Percentiles rank a stretch among this genome's conserved stretches.
phyloP scores from a whole-genome alignment of 1,140 invertebrate genomes.

The Armadillidium nasatum region DNA sequence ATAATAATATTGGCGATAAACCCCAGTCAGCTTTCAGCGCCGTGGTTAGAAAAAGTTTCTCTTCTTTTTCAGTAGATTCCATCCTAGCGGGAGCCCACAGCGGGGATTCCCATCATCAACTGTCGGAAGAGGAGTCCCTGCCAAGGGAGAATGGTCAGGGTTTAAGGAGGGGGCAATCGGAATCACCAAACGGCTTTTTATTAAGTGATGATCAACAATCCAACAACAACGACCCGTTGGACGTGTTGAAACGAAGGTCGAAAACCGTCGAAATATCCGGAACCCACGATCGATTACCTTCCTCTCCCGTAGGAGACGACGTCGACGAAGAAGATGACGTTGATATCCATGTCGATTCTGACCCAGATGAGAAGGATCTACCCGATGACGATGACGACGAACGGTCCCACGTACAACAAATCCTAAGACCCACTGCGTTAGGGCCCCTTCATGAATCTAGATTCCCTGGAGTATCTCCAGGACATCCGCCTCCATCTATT shows the following conservation, averaged over 20 bases:
- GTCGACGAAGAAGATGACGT: conserved; percentile 27
- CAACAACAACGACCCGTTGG: not conserved
- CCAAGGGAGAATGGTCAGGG: conserved; percentile 15
- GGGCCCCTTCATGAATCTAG: conserved; percentile 27
- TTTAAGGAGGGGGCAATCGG: not conserved
- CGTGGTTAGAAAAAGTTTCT: conserved; percentile 42
- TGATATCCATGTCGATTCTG: conserved; percentile 35
- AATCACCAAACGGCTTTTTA: not conserved
- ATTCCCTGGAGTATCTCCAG: conserved; percentile 21
- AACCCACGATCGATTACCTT: not conserved
- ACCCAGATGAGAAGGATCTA: conserved; percentile 8
- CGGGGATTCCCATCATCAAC: conserved; percentile 23
- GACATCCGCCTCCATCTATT: conserved; percentile 11
- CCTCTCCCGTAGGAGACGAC: conserved; percentile 20
- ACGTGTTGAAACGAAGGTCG: not conserved
- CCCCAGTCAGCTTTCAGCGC: conserved; percentile 44
- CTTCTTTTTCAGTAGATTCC: conserved; percentile 43
- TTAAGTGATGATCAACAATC: not conserved
- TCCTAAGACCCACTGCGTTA: conserved; percentile 25
- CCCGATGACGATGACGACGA: conserved; percentile 31
- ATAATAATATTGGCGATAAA: conserved; percentile 36
- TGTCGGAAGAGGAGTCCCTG: conserved; percentile 6
- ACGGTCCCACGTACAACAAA: not conserved
- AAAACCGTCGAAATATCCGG: not conserved
- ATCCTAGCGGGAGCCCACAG: conserved; percentile 35